Base-by-base conservation (phyloP, 2,113 vertebrate species). In the Silurus glanis region DNA sequence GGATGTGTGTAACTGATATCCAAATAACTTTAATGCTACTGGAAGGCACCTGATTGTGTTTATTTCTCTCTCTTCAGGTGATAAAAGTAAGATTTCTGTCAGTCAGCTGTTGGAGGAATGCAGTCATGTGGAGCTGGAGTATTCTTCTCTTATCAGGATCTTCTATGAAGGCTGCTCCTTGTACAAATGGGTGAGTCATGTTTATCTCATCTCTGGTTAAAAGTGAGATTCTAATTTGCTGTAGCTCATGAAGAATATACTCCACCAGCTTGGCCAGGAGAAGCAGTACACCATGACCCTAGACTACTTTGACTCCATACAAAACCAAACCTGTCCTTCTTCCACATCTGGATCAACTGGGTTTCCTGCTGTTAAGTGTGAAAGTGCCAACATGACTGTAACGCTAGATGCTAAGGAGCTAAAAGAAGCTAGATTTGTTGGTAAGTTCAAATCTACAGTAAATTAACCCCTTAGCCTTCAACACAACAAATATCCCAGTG, bases 261-360 rank as follows among this genome's bases (percentile, higher is more conserved):
- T 49, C 51, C 55, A 37, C 45, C 67, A 86, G 79, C 9, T 74
- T 53, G 16, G 37, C 45, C 85, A 28, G 3, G 49, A 12, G 79
- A 53, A 61, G n/a, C 37, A 25, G 12, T 82, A 74, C 85, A 51
- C 16, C 21, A 37, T 86, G 5, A 74, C 53, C 16, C 23, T 86
- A 14, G 16, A 37, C 16, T 49, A 45, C 58, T 28, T 28, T 25
- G n/a, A 51, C 19, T 49, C 9, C 53, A 16, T 49, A 1, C 37
- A 45, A 59, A 71, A 25, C 21, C 47, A 85, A 17, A 85, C 14
- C 66, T 86, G 85, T 45, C 85, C 85, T 3, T 82, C 85, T 14
- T 19, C 47, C 37, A 58, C 55, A 37, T 3, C 56, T 62, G 67
- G n/a, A 74, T 13, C 37, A 37, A 0, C 17, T 74, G 55, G 53